phyloP scores from a whole-genome alignment of 2,888 invertebrate species.

The Plebejus melissa region DNA sequence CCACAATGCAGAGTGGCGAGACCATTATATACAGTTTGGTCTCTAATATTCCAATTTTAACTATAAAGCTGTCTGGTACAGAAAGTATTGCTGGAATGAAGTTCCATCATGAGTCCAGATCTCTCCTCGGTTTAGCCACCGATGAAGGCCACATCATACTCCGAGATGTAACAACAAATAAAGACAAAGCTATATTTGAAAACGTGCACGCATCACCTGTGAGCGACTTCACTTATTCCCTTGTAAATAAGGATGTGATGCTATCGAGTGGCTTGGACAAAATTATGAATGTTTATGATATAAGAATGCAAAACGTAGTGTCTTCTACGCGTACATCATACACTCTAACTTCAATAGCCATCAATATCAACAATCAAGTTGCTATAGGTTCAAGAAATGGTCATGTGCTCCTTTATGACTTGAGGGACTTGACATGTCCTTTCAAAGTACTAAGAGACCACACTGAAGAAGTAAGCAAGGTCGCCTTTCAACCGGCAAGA shows the following conservation, averaged over 20 bases:
- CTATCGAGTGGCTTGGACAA: slow-evolving; percentile 78
- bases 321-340: slow-evolving; percentile 61
- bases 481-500: slow-evolving; percentile 67
- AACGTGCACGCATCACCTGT: slow-evolving; percentile 78
- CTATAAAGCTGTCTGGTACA: slow-evolving; percentile 62
- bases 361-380: slow-evolving; percentile 70
- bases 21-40: slow-evolving; percentile 71
- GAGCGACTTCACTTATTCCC: slow-evolving; percentile 77
- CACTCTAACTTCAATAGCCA: slow-evolving; percentile 61
- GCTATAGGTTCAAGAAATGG: slow-evolving; percentile 78
- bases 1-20: slow-evolving; percentile 71
- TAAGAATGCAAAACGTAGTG: slow-evolving; percentile 68
- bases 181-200: slow-evolving; percentile 68
- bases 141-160: slow-evolving; percentile 72
- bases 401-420: slow-evolving; percentile 74
- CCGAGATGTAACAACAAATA: slow-evolving; percentile 66
- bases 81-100: slow-evolving; percentile 70
- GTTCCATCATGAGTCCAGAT: slow-evolving; percentile 69
- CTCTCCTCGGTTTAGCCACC: slow-evolving; percentile 69
- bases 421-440: slow-evolving; percentile 71
- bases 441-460: slow-evolving; percentile 71
- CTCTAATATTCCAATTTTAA: slow-evolving; percentile 67
- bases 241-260: slow-evolving; percentile 76
- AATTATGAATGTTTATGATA: slow-evolving; percentile 77
- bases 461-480: slow-evolving; percentile 65